Conservation (phyloP, 2,113 vertebrate species). For the Eptesicus fuscus region DNA sequence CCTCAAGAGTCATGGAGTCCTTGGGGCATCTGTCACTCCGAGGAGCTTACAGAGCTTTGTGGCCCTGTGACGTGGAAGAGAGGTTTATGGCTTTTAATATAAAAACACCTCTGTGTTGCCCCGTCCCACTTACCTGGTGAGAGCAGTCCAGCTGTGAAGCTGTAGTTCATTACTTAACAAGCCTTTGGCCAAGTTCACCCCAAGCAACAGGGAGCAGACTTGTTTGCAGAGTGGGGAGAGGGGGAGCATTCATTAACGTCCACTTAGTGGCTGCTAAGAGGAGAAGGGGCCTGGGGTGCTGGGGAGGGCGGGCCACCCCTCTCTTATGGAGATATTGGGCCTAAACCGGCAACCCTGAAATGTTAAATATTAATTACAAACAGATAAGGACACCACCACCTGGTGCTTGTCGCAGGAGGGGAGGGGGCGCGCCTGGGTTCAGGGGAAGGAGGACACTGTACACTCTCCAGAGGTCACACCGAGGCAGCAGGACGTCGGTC, state of each 20-base stretch:
- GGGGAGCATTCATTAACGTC: not conserved
- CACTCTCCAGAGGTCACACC: rapidly evolving
- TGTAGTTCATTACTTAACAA: not conserved
- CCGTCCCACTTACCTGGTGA: not conserved
- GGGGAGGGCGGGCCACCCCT: not conserved
- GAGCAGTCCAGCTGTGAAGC: not conserved
- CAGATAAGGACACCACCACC: conserved; percentile 17
- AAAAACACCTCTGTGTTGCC: not conserved
- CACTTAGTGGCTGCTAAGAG: not conserved
- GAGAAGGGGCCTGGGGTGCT: not conserved
- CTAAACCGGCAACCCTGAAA: not conserved
- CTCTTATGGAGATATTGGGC: not conserved
- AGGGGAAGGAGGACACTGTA: not conserved
- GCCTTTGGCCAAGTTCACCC: conserved; percentile 21
- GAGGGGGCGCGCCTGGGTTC: not conserved
- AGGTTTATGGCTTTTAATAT: not conserved
- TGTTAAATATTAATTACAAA: conserved; percentile 69
- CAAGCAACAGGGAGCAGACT: not conserved
- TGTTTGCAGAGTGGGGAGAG: not conserved
- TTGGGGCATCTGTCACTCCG: rapidly evolving
- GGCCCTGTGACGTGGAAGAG: not conserved
- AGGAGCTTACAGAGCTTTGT: not conserved
- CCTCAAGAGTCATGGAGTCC: not conserved
- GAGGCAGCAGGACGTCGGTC: not conserved
- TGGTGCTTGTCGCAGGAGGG: not conserved